Evolutionary conservation across 2,113 vertebrate genomes (phyloP).

Genomic region (Albula glossodonta): DNA sequence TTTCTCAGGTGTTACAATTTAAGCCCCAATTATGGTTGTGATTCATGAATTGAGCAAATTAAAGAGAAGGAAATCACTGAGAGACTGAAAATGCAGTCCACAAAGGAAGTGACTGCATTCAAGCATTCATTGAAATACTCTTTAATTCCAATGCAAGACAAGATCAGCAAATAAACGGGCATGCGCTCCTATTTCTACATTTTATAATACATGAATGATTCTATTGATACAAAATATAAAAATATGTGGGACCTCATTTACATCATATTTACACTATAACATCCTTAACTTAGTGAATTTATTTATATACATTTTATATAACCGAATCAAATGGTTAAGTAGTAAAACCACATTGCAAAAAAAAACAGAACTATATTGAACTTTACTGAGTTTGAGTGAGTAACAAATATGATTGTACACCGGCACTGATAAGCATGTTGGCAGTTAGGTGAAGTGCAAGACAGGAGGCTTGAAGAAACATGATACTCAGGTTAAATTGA

Average conservation of each 20-base stretch:
- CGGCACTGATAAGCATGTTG: slow-evolving; percentile 43
- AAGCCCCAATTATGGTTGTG: slow-evolving; percentile 36
- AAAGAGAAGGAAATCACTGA: slow-evolving; percentile 23
- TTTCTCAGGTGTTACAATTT: background rate
- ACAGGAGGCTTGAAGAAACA: slow-evolving; percentile 30
- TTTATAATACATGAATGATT: slow-evolving; percentile 78
- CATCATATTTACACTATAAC: slow-evolving; percentile 87
- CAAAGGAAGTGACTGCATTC: slow-evolving; percentile 28
- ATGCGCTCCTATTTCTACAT: slow-evolving; percentile 79
- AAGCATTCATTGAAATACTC: slow-evolving; percentile 66
- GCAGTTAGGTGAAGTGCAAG: slow-evolving; percentile 37
- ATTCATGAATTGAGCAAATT: slow-evolving; percentile 58
- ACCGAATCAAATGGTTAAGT: slow-evolving; percentile 53
- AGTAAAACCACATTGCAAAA: slow-evolving; percentile 54
- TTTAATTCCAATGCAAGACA: slow-evolving; percentile 79
- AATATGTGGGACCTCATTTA: slow-evolving; percentile 98
- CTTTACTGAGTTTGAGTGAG: slow-evolving; percentile 40
- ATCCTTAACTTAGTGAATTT: slow-evolving; percentile 77
- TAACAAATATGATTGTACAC: slow-evolving; percentile 52
- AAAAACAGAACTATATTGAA: slow-evolving; percentile 53
- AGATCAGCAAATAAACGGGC: slow-evolving; percentile 70
- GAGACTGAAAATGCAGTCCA: background rate
- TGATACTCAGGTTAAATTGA: slow-evolving; percentile 49
- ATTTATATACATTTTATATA: slow-evolving; percentile 73
- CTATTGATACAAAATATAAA: slow-evolving; percentile 92